Conservation (phyloP, 2,888 invertebrate species). For the Trachelus tabidus region DNA sequence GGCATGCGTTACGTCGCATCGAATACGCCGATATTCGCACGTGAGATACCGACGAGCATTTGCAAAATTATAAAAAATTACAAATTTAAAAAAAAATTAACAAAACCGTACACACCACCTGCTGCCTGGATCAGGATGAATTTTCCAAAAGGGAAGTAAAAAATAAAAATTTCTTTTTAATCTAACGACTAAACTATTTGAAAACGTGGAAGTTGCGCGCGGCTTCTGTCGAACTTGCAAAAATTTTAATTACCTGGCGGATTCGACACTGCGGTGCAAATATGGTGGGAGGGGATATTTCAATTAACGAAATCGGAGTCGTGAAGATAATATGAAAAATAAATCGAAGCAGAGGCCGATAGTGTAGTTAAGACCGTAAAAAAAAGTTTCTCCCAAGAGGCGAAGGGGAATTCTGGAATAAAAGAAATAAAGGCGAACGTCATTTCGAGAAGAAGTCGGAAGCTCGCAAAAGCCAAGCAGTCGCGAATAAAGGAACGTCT, state of each 20-base stretch:
- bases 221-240: background rate
- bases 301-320: slow-evolving; percentile 4
- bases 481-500: slow-evolving; percentile 35
- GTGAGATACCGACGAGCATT: background rate
- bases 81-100: no score
- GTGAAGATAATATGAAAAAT: slow-evolving; percentile 14
- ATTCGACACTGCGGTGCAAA: background rate
- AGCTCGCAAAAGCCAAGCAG: slow-evolving; percentile 28
- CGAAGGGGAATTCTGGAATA: background rate
- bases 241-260: background rate
- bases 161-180: background rate
- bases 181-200: no score
- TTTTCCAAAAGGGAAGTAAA: no score
- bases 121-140: no score
- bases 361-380: slow-evolving; percentile 1
- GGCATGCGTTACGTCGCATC: background rate
- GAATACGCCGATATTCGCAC: background rate
- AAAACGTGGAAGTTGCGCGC: no score
- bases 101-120: no score
- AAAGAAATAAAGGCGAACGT: background rate
- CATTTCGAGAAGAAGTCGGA: slow-evolving; percentile 26
- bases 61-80: no score
- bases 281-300: background rate
- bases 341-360: slow-evolving; percentile 10
- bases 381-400: background rate